phyloP scores from a whole-genome alignment of 2,797 vertebrate genomes.

The Anolis apletophallus region DNA sequence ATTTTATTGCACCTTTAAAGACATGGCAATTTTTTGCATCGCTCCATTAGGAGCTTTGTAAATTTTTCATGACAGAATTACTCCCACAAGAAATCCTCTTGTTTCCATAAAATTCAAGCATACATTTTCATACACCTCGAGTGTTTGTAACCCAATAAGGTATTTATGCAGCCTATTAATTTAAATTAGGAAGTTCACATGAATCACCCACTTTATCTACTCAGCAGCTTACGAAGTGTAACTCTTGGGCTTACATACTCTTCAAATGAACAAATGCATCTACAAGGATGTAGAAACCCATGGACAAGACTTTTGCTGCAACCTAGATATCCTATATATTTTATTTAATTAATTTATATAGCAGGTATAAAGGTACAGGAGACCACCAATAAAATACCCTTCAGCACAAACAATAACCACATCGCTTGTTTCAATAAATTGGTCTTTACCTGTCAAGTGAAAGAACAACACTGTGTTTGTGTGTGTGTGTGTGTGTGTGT shows the following conservation, averaged over 20 bases:
- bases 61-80: conserved; percentile 45
- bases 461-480: no score
- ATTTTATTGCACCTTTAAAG: conserved; percentile 62
- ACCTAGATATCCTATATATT: background rate
- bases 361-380: no score
- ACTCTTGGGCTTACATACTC: conserved; percentile 24
- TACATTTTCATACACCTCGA: conserved; percentile 28
- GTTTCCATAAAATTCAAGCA: conserved; percentile 28
- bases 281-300: background rate
- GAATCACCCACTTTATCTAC: conserved; percentile 32
- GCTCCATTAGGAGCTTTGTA: conserved; percentile 51
- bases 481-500: no score
- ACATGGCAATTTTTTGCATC: conserved; percentile 51
- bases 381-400: no score
- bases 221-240: background rate
- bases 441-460: no score
- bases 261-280: conserved; percentile 22
- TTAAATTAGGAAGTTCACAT: conserved; percentile 35
- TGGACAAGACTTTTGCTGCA: background rate
- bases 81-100: conserved; percentile 1
- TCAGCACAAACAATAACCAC: no score
- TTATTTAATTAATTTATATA: no score
- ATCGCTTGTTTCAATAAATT: no score
- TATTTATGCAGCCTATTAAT: conserved; percentile 10
- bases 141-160: conserved; percentile 1